Conservation (phyloP, 2,797 vertebrate genomes). For the Labroides dimidiatus region DNA sequence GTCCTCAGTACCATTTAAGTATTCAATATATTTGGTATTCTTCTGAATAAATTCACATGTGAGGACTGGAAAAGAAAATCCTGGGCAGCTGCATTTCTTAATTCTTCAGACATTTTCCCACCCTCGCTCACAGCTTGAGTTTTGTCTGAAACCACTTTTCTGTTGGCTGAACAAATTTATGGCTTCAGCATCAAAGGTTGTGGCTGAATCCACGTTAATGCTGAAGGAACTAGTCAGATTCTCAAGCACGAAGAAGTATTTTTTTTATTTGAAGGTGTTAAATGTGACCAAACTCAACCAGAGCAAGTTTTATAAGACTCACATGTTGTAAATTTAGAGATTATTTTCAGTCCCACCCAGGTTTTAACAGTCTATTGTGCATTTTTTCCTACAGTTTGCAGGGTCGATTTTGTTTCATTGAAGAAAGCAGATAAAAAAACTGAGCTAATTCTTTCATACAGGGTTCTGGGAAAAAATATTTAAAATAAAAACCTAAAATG, state of each 20-base stretch:
- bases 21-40: not conserved
- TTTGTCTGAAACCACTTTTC: slow-evolving; percentile 9
- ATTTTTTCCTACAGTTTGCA: not conserved
- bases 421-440: not conserved
- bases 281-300: not conserved
- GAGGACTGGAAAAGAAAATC: not conserved
- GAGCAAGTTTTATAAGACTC: not conserved
- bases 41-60: not conserved
- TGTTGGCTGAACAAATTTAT: slow-evolving; percentile 7
- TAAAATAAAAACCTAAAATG: not conserved
- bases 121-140: not conserved
- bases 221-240: not conserved
- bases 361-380: not conserved
- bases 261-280: not conserved
- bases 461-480: not conserved
- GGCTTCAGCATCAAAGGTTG: slow-evolving; percentile 3
- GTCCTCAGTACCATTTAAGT: not conserved
- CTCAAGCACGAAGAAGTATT: not conserved
- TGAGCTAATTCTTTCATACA: not conserved
- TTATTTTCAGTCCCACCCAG: not conserved
- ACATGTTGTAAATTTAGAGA: not conserved
- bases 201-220: not conserved
- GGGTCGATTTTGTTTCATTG: not conserved
- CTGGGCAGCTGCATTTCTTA: not conserved
- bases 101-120: slow-evolving; percentile 1